A percentile compares a stretch with the other conserved stretches of the same genome.
Evolutionary conservation across 2,888 invertebrate species (phyloP).

Genomic region (Diogma glabrata): DNA sequence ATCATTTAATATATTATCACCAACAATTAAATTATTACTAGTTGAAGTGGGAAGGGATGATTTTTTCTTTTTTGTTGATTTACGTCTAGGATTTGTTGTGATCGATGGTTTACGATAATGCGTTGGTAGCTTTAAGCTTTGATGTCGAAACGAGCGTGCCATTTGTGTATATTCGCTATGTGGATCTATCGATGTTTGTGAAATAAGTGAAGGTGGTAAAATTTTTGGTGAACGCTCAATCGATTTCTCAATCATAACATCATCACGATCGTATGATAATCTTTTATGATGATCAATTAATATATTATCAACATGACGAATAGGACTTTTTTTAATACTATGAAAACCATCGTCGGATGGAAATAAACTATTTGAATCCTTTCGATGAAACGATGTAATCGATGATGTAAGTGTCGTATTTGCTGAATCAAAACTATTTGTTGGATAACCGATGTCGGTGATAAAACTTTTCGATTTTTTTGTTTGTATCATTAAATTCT

Average conservation of each 20-base stretch:
- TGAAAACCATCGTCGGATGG: constrained; percentile 26
- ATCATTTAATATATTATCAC: constrained; percentile 38
- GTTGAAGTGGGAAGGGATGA: neutral
- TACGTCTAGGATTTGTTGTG: neutral
- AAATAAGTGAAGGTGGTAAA: neutral
- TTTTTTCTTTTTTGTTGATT: constrained; percentile 9
- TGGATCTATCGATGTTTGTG: neutral
- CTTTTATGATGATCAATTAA: neutral
- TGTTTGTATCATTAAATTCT: constrained; percentile 27
- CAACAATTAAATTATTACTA: neutral
- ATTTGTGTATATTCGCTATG: constrained; percentile 4
- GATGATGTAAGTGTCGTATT: constrained; percentile 23
- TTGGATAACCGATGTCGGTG: constrained; percentile 22
- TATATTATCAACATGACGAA: constrained; percentile 1
- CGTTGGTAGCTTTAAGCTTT: neutral
- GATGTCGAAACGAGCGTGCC: neutral
- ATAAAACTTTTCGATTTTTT: constrained; percentile 39
- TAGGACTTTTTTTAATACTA: constrained; percentile 35
- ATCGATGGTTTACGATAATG: neutral
- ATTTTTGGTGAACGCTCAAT: constrained; percentile 5
- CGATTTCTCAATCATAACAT: constrained; percentile 25
- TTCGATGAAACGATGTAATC: constrained; percentile 28
- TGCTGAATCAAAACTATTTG: constrained; percentile 6
- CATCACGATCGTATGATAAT: constrained; percentile 32
- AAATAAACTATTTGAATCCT: constrained; percentile 24